Base-by-base conservation (phyloP, 2,888 invertebrate species). In the Lasioglossum marginatum region DNA sequence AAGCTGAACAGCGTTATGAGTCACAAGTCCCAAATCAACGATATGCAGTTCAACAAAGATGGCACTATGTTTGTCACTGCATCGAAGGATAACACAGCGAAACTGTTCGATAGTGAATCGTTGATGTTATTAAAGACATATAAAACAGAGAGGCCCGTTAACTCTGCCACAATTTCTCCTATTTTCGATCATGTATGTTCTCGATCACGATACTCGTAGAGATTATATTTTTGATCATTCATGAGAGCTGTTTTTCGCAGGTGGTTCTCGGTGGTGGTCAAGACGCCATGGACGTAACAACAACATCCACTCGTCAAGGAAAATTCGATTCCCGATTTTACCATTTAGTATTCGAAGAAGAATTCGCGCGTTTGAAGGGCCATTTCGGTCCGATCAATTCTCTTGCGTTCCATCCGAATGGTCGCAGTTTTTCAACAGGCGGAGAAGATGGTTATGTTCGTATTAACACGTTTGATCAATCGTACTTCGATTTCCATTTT, bases 331-430 rank as follows among this genome's bases (percentile, higher is more conserved):
- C 97, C 16, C 97, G 95, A 78, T 97, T 97, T 93, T 98, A 96
- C 94, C 97, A 97, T 92, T 94, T 97, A 79, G 96, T 97, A 45
- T 97, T 97, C 93, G 97, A 97, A 94, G 97, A 97, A 92, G 97
- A 97, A 94, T 97, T 97, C 94, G 97, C 97, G 0, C 95, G 97
- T 83, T 97, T 99, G n/a, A 99, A 99, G 95, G 99, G 99, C 82
- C 99, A 99, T 96, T 99, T 99, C 94, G 99, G 99, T 92, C 99
- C 99, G 2, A 99, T 99, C 93, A 99, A 99, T 96, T 99, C 99
- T 95, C 97, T 99, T 91, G 98, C 98, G 76, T 99, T 99, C 96
- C 99, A 99, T 96, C 99, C 99, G 1, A 99, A 99, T 96, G 99
- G 99, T 77, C 98, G 97, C 94, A 98, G 99, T 94, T 99, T 98